Evolutionary conservation across 2,888 invertebrate genomes (phyloP), one percentile per base, ranked within the genome.

Genomic region (Leptinotarsa tumamoca): DNA sequence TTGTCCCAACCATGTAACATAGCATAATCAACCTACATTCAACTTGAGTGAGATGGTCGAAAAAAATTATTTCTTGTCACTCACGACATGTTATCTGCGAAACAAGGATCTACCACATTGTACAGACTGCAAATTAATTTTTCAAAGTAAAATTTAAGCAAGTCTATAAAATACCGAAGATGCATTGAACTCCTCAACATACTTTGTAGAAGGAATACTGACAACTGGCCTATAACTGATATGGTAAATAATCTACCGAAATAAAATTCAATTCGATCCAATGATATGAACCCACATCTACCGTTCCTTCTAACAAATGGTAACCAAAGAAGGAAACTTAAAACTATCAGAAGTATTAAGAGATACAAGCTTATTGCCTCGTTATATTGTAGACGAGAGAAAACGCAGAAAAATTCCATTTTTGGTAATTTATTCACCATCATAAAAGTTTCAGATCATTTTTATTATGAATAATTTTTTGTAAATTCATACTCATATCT

Each of bases 401-500:
- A 52, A 61, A 23, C 23, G 23, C 23, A 56, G 54, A 52, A 54
- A 72, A 68, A 58, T 63, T 23, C n/a, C 7, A 50, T 69, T 68
- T 72, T 27, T 72, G 76, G 68, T 71, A 68, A 68, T 70, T 54
- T 76, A 73, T 76, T 76, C 71, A 76, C 73, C 73, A 73, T 73
- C 49, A 72, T 76, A 52, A 73, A 54, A 67, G 72, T 58, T 74
- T 76, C 73, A 81, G 82, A 83, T 81, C 78, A 81, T 76, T 79
- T 80, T 78, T 80, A 79, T 76, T 78, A 77, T 75, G 63, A 77
- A 78, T 10, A 75, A 77, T 78, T 86, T 84, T 85, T 87, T 87
- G 88, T 88, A 88, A 87, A 88, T 86, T 87, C 86, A 87, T 86
- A 86, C 85, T 85, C 83, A 79, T 86, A 78, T 82, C 81, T 88